Conservation (phyloP, 2,113 vertebrate genomes). For the Notechis scutatus region DNA sequence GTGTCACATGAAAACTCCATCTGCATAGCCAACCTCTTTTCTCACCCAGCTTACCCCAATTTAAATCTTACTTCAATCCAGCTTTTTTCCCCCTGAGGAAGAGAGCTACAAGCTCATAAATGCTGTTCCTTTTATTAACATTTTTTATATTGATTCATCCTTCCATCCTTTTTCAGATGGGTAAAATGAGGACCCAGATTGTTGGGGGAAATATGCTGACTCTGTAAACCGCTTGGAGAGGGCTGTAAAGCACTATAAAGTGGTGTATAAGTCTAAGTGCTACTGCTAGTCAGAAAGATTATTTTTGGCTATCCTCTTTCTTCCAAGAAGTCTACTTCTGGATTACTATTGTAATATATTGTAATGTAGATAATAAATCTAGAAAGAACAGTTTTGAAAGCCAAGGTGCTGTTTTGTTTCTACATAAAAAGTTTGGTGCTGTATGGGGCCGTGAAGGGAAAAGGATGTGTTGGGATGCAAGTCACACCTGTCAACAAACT, state of each 20-base stretch:
- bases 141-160: not conserved
- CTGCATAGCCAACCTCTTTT: not conserved
- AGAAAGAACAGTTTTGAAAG: not conserved
- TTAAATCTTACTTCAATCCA: not conserved
- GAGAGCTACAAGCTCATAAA: not conserved
- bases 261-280: no score
- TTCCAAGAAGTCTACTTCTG: not conserved
- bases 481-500: not conserved
- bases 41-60: not conserved
- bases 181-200: no score
- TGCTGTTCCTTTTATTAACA: not conserved
- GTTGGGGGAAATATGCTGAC: no score
- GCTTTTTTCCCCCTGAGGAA: not conserved
- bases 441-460: not conserved
- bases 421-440: not conserved
- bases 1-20: not conserved
- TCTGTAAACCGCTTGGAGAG: no score
- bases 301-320: not conserved
- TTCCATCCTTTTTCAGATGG: no score
- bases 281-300: not conserved
- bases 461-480: not conserved
- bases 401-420: not conserved
- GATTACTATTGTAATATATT: not conserved
- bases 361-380: not conserved
- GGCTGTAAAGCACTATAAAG: no score